Evolutionary conservation across 2,888 invertebrate genomes (phyloP), one percentile per base, ranked within the genome.

Genomic region (Chrysodeixis includens): DNA sequence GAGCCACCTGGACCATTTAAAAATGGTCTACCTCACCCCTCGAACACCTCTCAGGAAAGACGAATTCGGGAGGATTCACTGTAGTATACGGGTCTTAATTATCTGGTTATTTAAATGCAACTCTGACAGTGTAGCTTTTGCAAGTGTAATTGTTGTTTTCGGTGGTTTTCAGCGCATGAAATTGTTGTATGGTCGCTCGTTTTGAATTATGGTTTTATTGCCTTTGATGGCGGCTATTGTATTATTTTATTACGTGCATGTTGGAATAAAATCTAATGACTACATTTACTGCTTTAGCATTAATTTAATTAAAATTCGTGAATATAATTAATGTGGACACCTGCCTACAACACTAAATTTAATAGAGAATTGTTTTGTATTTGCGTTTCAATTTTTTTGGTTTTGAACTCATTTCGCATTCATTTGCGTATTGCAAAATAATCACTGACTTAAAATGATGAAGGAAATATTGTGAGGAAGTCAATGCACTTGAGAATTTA

Each of bases 21-120:
- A 64, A 40, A 61, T 71, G 82, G 74, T 57, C 84, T 68, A 20
- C 61, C 58, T 30, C 22, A 35, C 61, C 56, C 16, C 65, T 52
- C 54, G 14, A 35, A 56, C 53, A 46, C 5, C 30, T 64, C 65
- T 20, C 52, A 66, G 70, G 63, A 40, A 30, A 56, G 63, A 66
- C 32, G 20, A 6, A 52, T 59, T 20, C 18, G 52, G 64, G 74
- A 64, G 12, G 57, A 51, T 63, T 46, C 30, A 5, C 54, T 60
- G 61, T 62, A 61, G 57, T 66, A 52, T 59, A 70, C 56, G 60
- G 84, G 40, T 83, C 85, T 64, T 56, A 30, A 65, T 71, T 71
- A 62, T 71, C 63, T 84, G 82, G 86, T 74, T 69, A 71, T 85
- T 78, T 76, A 79, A 80, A 83, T 86, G 86, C 86, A 85, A 83